Base-by-base conservation (phyloP, 2,113 vertebrate species). In the Oryzias javanicus region DNA sequence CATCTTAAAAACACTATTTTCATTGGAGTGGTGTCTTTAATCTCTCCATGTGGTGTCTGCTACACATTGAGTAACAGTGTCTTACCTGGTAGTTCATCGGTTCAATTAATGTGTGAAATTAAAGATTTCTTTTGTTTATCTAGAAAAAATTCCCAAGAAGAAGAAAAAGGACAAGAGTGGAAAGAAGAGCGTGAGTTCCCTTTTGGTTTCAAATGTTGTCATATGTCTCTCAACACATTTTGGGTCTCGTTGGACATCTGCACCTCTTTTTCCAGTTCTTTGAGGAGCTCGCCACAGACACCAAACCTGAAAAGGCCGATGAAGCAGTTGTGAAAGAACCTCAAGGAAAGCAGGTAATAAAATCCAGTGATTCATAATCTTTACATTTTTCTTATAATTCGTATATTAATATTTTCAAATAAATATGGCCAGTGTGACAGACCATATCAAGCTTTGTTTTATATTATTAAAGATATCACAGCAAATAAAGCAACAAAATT, bases 91-190 rank as follows among this genome's bases (percentile, higher is more conserved):
- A 49, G 18, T 2, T 48, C 41, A 6, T 18, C 19, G 56, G 41
- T 42, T 8, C 16, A n/a, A 12, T 14, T 22, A 14, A 16, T 17
- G 7, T 53, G 25, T 60, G 6, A 29, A 8, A 25, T 49, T 35
- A 27, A 17, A 12, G 7, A 5, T 15, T 1, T 15, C 4, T 50
- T 40, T 40, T 68, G 7, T 67, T 58, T 4, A 63, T 73, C 25
- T 83, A 88, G 93, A 94, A 12, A 95, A 92, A 81, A 74, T 89
- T 1, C 91, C 95, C 64, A 95, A 94, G 78, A 96, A 93, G 69
- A 94, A 93, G 8, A 95, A 92, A 80, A 96, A 94, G 75, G 94
- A 95, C 72, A 95, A 94, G 80, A 94, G 91, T 64, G 93, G 82
- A 17, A 97, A 96, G 79, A 97, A 95, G 80, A 95, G 91, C 62